A percentile compares a stretch with the other conserved stretches of the same genome.
Evolutionary conservation across 35 echinoderm and acorn worm species (phyloP).

Genomic region (Heliocidaris erythrogramma): DNA sequence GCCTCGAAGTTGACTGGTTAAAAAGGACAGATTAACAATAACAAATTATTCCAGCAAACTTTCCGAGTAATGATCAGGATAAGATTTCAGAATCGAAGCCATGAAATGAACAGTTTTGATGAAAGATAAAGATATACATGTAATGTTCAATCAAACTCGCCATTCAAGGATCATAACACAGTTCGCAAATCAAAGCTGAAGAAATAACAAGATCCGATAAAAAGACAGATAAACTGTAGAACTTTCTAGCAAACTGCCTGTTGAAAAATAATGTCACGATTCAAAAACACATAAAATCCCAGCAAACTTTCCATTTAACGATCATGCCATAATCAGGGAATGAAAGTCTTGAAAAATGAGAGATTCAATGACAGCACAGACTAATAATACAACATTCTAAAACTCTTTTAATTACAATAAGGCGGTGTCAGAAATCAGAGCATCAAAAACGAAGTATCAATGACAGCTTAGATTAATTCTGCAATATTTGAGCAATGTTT

Average conservation of each 20-base stretch:
- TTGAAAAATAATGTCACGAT: not conserved
- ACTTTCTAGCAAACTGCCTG: not conserved
- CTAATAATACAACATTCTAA: slow-evolving; percentile 2
- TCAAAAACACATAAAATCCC: not conserved
- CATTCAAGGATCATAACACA: not conserved
- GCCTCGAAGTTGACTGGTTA: slow-evolving; percentile 56
- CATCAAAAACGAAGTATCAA: too few relatives aligned
- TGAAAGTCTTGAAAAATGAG: not conserved
- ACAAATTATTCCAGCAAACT: not conserved
- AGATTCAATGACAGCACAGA: not conserved
- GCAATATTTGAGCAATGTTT: too few relatives aligned
- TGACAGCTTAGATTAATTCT: too few relatives aligned
- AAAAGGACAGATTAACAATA: not conserved
- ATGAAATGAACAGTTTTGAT: not conserved
- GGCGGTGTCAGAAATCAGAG: not conserved
- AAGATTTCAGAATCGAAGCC: not conserved
- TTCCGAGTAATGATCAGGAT: not conserved
- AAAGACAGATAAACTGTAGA: not conserved
- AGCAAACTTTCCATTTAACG: too few relatives aligned
- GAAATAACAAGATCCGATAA: not conserved
- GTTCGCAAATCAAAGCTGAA: not conserved
- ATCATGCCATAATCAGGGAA: too few relatives aligned
- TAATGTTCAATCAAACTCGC: not conserved
- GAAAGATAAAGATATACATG: not conserved
- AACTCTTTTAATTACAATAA: not conserved